Evolutionary conservation across 2,113 vertebrate species (phyloP), one percentile per base, ranked within the genome.

Genomic region (Loxodonta africana): DNA sequence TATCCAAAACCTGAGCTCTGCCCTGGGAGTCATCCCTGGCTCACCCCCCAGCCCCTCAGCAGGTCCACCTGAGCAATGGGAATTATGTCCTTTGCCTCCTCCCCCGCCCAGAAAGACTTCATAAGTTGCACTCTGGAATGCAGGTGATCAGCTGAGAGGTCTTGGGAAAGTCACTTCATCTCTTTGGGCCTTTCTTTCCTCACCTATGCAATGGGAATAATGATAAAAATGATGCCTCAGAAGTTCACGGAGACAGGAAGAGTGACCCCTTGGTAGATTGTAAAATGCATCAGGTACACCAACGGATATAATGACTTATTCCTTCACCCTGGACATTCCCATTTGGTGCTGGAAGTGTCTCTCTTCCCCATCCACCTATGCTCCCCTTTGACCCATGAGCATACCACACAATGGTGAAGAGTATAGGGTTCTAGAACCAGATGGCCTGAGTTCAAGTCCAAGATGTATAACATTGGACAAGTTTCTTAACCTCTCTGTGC

Each of bases 381-480:
- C 80, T 69, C 46, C 60, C 84, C 74, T 80, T n/a, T 73, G 60
- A 65, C 23, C 60, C 77, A 87, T 82, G 48, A 26, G 46, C 26
- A 77, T 37, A 51, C n/a, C 83, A 5, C 2, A 3, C 4, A 23
- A 23, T 33, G 9, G 8, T 44, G 37, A 48, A 67, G 82, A 48
- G 33, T 33, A 44, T 25, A 57, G n/a, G 71, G 11, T 65, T 85
- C 44, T 20, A 67, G 21, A 94, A 33, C 62, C 28, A 44, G 26
- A n/a, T 30, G 23, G 30, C 67, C 77, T 46, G 30, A 76, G 90
- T 87, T 96, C 93, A 83, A 95, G 48, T 86, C 69, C 83, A 91
- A 74, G 23, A 65, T 74, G 73, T 33, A 44, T 88, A 69, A 93
- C 86, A 78, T 69, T 28, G 74, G 41, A 48, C 30, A 33, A 73